Base-by-base conservation (phyloP, 1,140 invertebrate species). In the Euura saliciscinereae region DNA sequence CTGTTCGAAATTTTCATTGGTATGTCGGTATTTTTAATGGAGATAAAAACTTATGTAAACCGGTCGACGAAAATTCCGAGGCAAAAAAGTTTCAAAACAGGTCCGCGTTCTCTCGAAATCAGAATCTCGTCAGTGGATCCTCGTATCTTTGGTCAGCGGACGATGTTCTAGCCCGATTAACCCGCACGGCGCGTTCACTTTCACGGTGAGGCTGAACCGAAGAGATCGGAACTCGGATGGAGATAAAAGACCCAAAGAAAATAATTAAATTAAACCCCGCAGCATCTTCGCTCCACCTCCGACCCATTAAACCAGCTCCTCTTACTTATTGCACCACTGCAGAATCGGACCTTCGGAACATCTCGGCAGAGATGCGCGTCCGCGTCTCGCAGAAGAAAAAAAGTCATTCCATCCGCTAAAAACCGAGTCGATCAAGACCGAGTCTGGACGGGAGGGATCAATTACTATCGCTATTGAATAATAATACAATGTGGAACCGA, bases 381-480 rank as follows among this genome's bases (percentile, higher is more conserved):
- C 28, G 28, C 28, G 28, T 28, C 28, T 28, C 28, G 28, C 28
- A 28, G 28, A 28, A 28, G 28, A 28, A 28, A 28, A 28, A 28
- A 28, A 28, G 28, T 28, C 28, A 28, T 28, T 28, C 28, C 28
- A 28, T 28, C 28, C 28, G 28, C 51, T 8, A n/a, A 59, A 59
- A 59, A 59, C 51, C 8, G 13, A 59, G 51, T 59, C 51, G 51
- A 59, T 28, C 28, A 28, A 28, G 28, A 28, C 28, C 28, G 43
- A 11, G 13, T 66, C 13, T 72, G 46, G 28, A 66, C 45, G 11
- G 43, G 44, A 66, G 69, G 77, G 80, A 85, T 85, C 85, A 82
- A 86, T 85, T 84, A 84, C 82, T 79, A 83, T 84, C 77, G 76
- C 79, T 81, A 81, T 85, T 82, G 82, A 85, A 85, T 85, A 84